Evolutionary conservation across 2,113 vertebrate genomes (phyloP).

Genomic region (Rallus limicola): DNA sequence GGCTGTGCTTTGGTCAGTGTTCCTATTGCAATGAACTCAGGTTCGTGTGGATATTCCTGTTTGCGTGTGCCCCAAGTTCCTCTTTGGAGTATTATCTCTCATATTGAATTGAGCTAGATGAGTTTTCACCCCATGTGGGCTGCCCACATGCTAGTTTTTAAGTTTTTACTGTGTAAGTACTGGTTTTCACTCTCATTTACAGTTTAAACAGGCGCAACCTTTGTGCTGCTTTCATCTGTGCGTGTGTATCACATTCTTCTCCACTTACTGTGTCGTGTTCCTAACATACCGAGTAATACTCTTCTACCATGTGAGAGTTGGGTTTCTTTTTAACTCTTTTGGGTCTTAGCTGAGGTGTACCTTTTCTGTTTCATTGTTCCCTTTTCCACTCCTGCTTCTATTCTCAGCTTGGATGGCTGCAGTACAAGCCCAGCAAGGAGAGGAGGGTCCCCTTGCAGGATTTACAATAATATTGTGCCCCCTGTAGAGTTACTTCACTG

Average conservation of each 20-base stretch:
- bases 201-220: background rate
- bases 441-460: accelerated
- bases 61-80: background rate
- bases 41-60: background rate
- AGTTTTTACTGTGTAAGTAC: background rate
- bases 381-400: background rate
- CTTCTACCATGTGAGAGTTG: background rate
- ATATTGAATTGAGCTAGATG: background rate
- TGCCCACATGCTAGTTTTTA: conserved; percentile 10
- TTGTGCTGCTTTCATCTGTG: background rate
- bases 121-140: background rate
- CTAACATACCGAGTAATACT: background rate
- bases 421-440: background rate
- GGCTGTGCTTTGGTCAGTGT: background rate
- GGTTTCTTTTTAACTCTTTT: background rate
- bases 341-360: background rate
- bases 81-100: background rate
- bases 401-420: background rate
- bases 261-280: background rate
- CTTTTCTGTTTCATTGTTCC: background rate
- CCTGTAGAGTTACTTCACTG: background rate
- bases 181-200: conserved; percentile 1
- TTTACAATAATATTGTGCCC: background rate
- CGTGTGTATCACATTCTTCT: background rate
- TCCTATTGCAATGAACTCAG: background rate